Base-by-base conservation (phyloP, 2,797 vertebrate genomes). In the Eulemur rubriventer region DNA sequence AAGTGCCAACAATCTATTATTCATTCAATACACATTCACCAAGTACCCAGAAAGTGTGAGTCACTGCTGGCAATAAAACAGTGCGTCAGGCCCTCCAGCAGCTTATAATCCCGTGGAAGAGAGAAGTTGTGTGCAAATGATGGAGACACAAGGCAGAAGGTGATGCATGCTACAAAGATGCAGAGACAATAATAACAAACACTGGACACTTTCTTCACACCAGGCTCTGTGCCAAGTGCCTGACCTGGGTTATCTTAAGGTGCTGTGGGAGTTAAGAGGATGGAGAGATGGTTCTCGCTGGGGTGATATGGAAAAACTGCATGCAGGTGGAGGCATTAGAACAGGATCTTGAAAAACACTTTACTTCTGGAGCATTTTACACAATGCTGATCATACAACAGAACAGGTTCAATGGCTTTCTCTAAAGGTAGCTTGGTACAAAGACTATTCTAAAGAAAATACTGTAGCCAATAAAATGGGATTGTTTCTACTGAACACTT, bases 381-480 rank as follows among this genome's bases (percentile, higher is more conserved):
- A 83, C 33, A 17, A 28, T 30, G 1, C n/a, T 81, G 30, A 35
- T 91, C 82, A 50, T 41, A 73, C 7, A 55, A 30, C 22, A 33
- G 70, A 89, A 43, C 13, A 24, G 48, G 9, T 48, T 52, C 52
- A 11, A 35, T 26, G 41, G 18, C 28, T 93, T 95, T 90, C 76
- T 52, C 90, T 92, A 63, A 96, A 96, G 76, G 55, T 65, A 57
- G 26, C 20, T 65, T 59, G 41, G 2, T 38, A 57, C 33, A 78
- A 72, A 96, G 38, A 9, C 24, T 93, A 59, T 75, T 75, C 90
- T 76, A 93, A 92, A 86, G 26, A 41, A 83, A 92, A 95, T 35
- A 38, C 12, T 38, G 13, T 52, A 43, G 46, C 18, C 35, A 63
- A 72, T 79, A 35, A 50, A 76, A 81, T 35, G 43, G 46, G 30